phyloP scores from a whole-genome alignment of 1,140 invertebrate species.

The Scylla paramamosain region DNA sequence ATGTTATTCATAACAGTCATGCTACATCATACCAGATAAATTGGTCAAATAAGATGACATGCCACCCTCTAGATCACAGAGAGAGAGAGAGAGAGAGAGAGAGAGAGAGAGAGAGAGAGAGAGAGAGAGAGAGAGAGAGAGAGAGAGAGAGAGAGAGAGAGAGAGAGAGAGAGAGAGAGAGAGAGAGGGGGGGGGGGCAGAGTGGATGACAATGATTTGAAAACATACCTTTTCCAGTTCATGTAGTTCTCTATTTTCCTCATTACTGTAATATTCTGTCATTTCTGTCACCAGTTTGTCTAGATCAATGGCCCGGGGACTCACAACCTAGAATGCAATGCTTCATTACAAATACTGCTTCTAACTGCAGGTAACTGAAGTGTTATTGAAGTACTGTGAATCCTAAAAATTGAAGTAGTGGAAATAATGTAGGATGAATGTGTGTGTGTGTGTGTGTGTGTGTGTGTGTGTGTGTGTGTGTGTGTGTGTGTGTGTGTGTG shows the following conservation, averaged over 20 bases:
- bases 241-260: slow-evolving; percentile 68
- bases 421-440: no score
- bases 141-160: not conserved
- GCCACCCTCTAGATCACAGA: not conserved
- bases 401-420: no score
- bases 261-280: slow-evolving; percentile 86
- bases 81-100: slow-evolving; percentile 20
- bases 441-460: no score
- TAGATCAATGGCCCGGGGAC: slow-evolving; percentile 85
- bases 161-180: slow-evolving; percentile 33
- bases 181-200: not conserved
- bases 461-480: no score
- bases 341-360: no score
- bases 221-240: slow-evolving; percentile 54
- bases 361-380: not conserved
- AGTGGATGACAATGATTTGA: no score
- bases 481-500: no score
- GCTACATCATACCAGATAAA: no score
- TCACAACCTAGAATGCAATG: slow-evolving; percentile 80
- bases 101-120: slow-evolving; percentile 24
- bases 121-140: not conserved
- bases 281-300: slow-evolving; percentile 88
- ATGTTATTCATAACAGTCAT: no score
- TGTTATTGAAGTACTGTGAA: not conserved
- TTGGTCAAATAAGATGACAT: no score